phyloP scores from a whole-genome alignment of 1,140 invertebrate genomes.

The Oppia nitens region DNA sequence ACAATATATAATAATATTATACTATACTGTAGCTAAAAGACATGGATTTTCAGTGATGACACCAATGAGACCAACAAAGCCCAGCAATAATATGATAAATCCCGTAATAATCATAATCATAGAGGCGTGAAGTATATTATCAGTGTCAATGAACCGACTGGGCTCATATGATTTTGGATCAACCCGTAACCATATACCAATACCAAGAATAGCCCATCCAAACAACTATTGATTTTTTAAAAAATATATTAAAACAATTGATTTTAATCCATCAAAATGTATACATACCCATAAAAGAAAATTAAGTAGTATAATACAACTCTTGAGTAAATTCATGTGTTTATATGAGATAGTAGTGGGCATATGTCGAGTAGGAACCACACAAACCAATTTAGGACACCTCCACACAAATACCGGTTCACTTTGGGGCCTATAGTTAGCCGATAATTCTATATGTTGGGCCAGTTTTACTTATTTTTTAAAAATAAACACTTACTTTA shows the following conservation, averaged over 20 bases:
- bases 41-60: neutral
- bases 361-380: neutral
- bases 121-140: constrained; percentile 14
- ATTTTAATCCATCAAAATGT: too few relatives aligned
- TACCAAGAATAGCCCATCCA: constrained; percentile 15
- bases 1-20: neutral
- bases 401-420: neutral
- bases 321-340: neutral
- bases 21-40: neutral
- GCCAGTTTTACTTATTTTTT: neutral
- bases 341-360: neutral
- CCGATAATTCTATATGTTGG: neutral
- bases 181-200: constrained; percentile 16
- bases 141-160: constrained; percentile 13
- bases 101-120: constrained; percentile 18
- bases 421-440: neutral
- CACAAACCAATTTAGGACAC: neutral
- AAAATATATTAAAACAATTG: too few relatives aligned
- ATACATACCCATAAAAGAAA: neutral
- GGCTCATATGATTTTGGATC: constrained; percentile 19
- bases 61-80: constrained; percentile 11
- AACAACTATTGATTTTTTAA: constrained; percentile 12
- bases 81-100: constrained; percentile 6
- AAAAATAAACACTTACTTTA: neutral
- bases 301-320: neutral